Conservation (phyloP, 2,797 vertebrate genomes). For the Anas bahamensis region DNA sequence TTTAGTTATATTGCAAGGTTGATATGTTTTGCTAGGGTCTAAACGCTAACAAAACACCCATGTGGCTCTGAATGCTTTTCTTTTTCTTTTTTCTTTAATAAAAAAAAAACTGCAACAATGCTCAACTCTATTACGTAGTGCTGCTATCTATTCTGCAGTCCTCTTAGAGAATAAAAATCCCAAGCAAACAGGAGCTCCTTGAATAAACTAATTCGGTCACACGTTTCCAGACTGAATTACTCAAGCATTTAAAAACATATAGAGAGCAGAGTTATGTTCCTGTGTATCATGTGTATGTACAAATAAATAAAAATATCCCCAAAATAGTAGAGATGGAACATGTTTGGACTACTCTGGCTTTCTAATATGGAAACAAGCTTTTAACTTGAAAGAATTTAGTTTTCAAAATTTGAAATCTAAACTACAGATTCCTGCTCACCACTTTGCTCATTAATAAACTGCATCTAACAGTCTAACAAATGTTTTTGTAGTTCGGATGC, state of each 20-base stretch:
- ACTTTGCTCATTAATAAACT: not conserved
- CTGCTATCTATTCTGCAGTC: not conserved
- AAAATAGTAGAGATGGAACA: not conserved
- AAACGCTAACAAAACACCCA: not conserved
- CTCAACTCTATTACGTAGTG: not conserved
- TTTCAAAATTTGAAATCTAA: not conserved
- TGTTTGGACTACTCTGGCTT: not conserved
- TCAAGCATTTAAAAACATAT: not conserved
- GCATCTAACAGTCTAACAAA: not conserved
- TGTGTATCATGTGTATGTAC: not conserved
- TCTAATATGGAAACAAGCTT: not conserved
- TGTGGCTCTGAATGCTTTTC: not conserved
- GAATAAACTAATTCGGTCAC: not conserved
- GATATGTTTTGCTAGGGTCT: not conserved
- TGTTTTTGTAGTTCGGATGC: not conserved
- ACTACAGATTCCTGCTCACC: not conserved
- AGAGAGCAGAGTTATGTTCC: not conserved
- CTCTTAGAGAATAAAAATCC: not conserved
- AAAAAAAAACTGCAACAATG: not conserved
- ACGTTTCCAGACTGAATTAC: not conserved
- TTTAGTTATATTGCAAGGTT: not conserved
- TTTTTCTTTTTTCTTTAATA: not conserved
- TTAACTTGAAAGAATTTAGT: not conserved
- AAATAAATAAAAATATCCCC: not conserved
- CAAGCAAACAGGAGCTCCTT: not conserved